Evolutionary conservation across 2,113 vertebrate genomes (phyloP).

Genomic region (Solea solea): DNA sequence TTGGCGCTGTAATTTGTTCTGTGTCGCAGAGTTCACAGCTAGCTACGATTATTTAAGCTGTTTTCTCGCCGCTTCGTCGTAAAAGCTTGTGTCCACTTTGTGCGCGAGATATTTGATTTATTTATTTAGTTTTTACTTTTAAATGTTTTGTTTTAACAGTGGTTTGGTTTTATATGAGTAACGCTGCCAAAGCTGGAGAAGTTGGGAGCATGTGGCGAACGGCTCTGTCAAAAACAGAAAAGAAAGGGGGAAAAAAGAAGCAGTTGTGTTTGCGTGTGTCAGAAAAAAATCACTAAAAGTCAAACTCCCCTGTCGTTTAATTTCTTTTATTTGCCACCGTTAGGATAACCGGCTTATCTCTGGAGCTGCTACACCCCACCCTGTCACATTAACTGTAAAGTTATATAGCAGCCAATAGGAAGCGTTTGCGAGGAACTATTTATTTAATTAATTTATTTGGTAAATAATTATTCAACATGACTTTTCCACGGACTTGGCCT

Average conservation of each 20-base stretch:
- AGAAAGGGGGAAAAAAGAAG: neutral
- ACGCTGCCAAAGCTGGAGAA: neutral
- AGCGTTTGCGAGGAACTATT: neutral
- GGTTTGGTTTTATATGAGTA: neutral
- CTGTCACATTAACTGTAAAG: slow-evolving; percentile 10
- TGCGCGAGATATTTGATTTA: neutral
- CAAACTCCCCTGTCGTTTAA: neutral
- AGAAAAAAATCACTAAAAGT: neutral
- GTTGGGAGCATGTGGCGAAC: neutral
- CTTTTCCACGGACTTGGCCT: no score
- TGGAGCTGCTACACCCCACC: slow-evolving; percentile 13
- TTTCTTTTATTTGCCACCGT: neutral
- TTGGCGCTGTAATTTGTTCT: slow-evolving; percentile 13
- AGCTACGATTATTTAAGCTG: slow-evolving; percentile 4
- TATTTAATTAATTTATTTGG: neutral
- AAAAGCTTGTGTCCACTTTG: neutral
- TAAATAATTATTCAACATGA: neutral
- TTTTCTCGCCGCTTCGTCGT: neutral
- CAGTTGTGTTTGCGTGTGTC: neutral
- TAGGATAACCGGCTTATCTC: neutral
- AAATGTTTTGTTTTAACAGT: neutral
- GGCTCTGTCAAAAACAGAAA: neutral
- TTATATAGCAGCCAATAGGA: slow-evolving; percentile 10
- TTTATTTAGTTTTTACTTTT: neutral
- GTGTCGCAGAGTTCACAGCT: slow-evolving; percentile 25